Base-by-base conservation (phyloP, 2,113 vertebrate genomes). In the Synchiropus splendidus region DNA sequence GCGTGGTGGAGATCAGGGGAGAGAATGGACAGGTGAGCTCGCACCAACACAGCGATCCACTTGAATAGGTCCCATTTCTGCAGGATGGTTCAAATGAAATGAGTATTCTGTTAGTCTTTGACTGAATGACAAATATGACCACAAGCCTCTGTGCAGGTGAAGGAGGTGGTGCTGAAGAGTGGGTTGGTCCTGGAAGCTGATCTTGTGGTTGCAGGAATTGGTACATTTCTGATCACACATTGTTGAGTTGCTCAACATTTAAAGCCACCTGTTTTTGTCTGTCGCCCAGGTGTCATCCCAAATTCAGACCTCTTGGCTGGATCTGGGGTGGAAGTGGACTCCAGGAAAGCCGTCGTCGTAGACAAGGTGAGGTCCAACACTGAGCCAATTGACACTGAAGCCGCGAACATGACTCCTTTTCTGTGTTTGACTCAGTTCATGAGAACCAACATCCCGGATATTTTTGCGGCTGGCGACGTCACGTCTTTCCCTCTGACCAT, bases 381-480 rank as follows among this genome's bases (percentile, higher is more conserved):
- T 42, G 9, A 21, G 14, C 12, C 41, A 12, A 6, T 54, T 16
- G 36, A 27, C 1, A 36, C 16, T 13, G 15, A 5, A 6, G 10
- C 2, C 16, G 9, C 4, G 16, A 12, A 4, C 8, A 16, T 31
- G 18, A 36, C 8, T 1, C 12, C 5, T 37, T 16, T 27, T 27
- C 9, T 27, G 4, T 48, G 35, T 52, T 39, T 35, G 39, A 2
- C 12, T 39, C 54, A 94, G 91, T 82, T 39, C 64, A 91, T 93
- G 91, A 79, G 62, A 55, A 92, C 89, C 61, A 94, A 75, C 30
- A 40, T 85, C 37, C 51, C 78, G 0, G 79, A 84, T 0, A 59
- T 93, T 45, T 92, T 87, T 0, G 76, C 83, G 12, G 90, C 89
- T 4, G 92, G 91, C 16, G 91, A 92, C 1, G 78, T 92, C 12